Evolutionary conservation across 2,797 vertebrate species (phyloP), one percentile per base, ranked within the genome.

Genomic region (Corythornis leucogaster): DNA sequence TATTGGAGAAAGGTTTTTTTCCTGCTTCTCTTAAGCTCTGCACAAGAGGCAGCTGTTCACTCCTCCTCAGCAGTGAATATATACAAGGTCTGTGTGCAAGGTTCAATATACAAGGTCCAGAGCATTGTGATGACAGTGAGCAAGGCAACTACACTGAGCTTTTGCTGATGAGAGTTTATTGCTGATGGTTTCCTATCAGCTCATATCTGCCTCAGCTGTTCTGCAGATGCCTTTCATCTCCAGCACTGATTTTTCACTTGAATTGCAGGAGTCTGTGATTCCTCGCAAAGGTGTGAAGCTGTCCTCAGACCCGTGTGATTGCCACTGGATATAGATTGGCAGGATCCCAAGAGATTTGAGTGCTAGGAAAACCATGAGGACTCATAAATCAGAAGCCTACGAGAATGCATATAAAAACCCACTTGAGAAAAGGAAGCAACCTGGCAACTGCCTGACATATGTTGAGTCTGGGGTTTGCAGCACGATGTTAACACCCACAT

Each of bases 111-210:
- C 15, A 63, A 55, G 40, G 48, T 90, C 78, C 57, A 76, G 67
- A 86, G 53, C 48, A n/a, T 55, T 81, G 63, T 91, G 91, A 89
- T 86, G 74, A 79, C 80, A 84, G 25, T 59, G 25, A 79, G 63
- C 43, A 86, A 92, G 74, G 55, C 74, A 76, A 55, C 77, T 69
- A 70, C 55, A 26, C 59, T 79, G 78, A 84, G 83, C 55, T 81
- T 91, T 81, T 89, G 40, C 70, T 92, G 89, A 63, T 87, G 51
- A 78, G 84, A 80, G 46, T 89, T 92, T 89, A 89, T 92, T 90
- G 62, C 61, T 78, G 66, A 48, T 61, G 43, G 69, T 91, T 92
- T 94, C 18, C 0, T 89, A 83, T 80, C 89, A 42, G 43, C 62
- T 85, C 15, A 2, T 87, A 59, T 93, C 67, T 93, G 67, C 48